A percentile compares a stretch with the other conserved stretches of the same genome.
These are phyloP conservation scores for Melopsittacus undulatus DNA, from an alignment of 2,797 vertebrate genomes.

Conservation along the genomic window DNA sequence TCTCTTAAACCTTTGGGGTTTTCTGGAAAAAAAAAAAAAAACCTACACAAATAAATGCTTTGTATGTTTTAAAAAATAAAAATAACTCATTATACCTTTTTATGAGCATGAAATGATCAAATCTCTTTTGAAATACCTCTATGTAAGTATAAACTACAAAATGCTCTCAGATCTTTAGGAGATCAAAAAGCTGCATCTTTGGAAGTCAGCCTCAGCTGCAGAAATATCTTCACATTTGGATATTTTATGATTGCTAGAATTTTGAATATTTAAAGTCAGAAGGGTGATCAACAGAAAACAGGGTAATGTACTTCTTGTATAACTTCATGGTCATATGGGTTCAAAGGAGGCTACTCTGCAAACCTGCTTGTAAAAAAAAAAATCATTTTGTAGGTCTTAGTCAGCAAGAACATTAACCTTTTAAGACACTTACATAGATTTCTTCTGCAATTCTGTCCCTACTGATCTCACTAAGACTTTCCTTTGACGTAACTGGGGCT, in stretches of 20 bases:
- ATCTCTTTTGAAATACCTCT: slow-evolving; percentile 42
- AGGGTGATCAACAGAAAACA: not conserved
- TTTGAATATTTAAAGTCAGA: slow-evolving; percentile 51
- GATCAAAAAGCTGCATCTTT: slow-evolving; percentile 55
- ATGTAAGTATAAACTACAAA: slow-evolving; percentile 49
- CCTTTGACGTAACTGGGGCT: not conserved
- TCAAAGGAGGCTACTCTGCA: not conserved
- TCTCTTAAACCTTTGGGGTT: not conserved
- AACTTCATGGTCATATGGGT: not conserved
- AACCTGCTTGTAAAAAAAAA: not conserved
- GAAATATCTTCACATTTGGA: slow-evolving; percentile 55
- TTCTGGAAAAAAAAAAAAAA: not conserved
- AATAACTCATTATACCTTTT: slow-evolving; percentile 4
- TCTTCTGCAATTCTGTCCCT: not conserved
- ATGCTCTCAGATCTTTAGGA: slow-evolving; percentile 60
- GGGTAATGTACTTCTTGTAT: not conserved
- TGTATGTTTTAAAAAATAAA: slow-evolving; percentile 26
- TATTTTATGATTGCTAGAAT: slow-evolving; percentile 59
- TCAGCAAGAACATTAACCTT: not conserved
- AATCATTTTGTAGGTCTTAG: not conserved
- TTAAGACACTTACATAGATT: not conserved
- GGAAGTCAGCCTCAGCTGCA: slow-evolving; percentile 42
- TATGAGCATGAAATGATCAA: slow-evolving; percentile 4
- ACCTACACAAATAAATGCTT: not conserved
- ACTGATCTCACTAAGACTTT: not conserved